Conservation (phyloP, 2,888 invertebrate species). For the Lasioglossum marginatum region DNA sequence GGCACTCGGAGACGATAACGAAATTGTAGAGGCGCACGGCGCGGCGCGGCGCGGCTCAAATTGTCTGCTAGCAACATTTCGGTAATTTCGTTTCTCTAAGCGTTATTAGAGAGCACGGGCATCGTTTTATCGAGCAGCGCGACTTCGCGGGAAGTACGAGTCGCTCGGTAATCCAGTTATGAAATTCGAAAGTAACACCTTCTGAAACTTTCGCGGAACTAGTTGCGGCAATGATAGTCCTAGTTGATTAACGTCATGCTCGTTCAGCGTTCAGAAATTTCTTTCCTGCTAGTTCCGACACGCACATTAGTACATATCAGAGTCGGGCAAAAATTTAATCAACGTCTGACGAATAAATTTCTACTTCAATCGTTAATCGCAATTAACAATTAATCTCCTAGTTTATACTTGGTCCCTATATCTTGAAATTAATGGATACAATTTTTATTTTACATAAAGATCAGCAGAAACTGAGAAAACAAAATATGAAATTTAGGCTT, state of each 20-base stretch:
- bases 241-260: background rate
- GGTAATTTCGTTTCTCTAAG: constrained; percentile 41
- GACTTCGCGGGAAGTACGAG: constrained; percentile 7
- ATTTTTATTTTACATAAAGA: no score
- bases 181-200: constrained; percentile 6
- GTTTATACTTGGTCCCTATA: no score
- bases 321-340: no score
- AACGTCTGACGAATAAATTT: no score
- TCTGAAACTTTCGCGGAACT: background rate
- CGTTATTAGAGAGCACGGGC: constrained; percentile 20
- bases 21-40: constrained; percentile 45
- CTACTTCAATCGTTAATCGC: no score
- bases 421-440: no score
- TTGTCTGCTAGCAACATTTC: constrained; percentile 46
- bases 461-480: no score
- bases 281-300: background rate
- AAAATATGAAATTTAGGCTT: no score
- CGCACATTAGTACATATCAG: no score
- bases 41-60: constrained; percentile 28
- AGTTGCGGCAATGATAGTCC: background rate
- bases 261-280: background rate
- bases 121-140: constrained; percentile 26
- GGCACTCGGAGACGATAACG: constrained; percentile 45
- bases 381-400: no score
- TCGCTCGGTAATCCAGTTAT: background rate